Evolutionary conservation across 2,113 vertebrate genomes (phyloP).

Genomic region (Coryphaenoides rupestris): DNA sequence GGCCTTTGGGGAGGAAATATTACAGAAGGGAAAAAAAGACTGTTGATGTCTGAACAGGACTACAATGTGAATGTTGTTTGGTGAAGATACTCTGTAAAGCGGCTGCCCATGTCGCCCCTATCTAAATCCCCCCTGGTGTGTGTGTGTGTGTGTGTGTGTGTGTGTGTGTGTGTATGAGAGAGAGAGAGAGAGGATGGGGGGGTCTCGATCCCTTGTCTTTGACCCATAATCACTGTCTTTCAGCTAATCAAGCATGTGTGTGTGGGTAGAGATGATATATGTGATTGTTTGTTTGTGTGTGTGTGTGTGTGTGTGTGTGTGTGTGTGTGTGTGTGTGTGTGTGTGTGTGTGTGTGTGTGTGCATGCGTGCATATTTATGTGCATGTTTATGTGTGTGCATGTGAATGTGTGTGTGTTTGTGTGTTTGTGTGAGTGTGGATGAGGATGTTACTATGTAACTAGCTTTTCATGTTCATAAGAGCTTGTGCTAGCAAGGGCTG

Average conservation of each 20-base stretch:
- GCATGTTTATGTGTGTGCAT: neutral
- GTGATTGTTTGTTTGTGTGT: neutral
- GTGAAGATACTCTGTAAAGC: no score
- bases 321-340: neutral
- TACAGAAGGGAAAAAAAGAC: no score
- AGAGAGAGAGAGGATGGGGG: neutral
- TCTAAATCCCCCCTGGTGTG: neutral
- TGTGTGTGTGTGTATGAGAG: neutral
- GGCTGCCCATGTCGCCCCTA: neutral
- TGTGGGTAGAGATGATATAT: neutral
- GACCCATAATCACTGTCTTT: slow-evolving; percentile 20
- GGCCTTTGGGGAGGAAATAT: no score
- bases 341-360: neutral
- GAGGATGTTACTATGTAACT: neutral
- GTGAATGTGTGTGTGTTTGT: neutral
- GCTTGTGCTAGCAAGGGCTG: no score
- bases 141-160: neutral
- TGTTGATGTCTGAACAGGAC: no score
- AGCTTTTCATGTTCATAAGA: no score
- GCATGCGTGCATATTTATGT: neutral
- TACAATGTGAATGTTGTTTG: no score
- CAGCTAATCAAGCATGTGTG: slow-evolving; percentile 12
- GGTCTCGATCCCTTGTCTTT: neutral
- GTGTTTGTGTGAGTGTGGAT: neutral
- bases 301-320: neutral